Evolutionary conservation across 2,797 vertebrate genomes (phyloP).

Genomic region (Moxostoma hubbsi): DNA sequence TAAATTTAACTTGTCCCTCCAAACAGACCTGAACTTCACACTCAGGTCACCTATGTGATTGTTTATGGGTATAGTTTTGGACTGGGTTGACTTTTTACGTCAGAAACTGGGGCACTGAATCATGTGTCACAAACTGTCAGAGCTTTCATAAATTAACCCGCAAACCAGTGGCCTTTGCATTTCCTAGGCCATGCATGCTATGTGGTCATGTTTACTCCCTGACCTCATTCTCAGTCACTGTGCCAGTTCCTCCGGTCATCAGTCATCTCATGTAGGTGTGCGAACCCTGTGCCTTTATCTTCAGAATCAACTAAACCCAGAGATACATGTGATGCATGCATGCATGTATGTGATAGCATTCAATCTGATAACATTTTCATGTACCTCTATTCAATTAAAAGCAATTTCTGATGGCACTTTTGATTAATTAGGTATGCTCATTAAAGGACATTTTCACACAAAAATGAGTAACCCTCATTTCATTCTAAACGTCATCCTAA

Average conservation of each 20-base stretch:
- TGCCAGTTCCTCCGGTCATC: conserved; percentile 52
- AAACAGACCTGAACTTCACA: conserved; percentile 13
- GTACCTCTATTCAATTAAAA: background rate
- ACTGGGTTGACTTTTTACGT: conserved; percentile 65
- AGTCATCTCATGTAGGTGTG: conserved; percentile 58
- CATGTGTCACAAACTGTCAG: conserved; percentile 68
- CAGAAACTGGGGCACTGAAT: conserved; percentile 59
- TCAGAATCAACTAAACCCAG: background rate
- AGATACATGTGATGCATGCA: conserved; percentile 40
- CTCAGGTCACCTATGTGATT: conserved; percentile 52
- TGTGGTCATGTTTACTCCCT: conserved; percentile 66
- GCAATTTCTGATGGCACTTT: no score
- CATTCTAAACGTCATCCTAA: no score
- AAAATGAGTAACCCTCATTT: no score
- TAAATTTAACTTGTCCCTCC: conserved; percentile 13
- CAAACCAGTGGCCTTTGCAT: conserved; percentile 76
- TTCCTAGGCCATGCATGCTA: conserved; percentile 75
- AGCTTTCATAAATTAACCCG: conserved; percentile 75
- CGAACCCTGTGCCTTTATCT: conserved; percentile 36
- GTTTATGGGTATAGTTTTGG: conserved; percentile 63
- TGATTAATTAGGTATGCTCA: no score
- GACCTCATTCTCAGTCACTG: conserved; percentile 36
- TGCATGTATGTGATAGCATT: background rate
- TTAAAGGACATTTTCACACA: no score
- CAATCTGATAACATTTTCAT: background rate